Base-by-base conservation (phyloP, 1,140 invertebrate species). In the Drusus annulatus region DNA sequence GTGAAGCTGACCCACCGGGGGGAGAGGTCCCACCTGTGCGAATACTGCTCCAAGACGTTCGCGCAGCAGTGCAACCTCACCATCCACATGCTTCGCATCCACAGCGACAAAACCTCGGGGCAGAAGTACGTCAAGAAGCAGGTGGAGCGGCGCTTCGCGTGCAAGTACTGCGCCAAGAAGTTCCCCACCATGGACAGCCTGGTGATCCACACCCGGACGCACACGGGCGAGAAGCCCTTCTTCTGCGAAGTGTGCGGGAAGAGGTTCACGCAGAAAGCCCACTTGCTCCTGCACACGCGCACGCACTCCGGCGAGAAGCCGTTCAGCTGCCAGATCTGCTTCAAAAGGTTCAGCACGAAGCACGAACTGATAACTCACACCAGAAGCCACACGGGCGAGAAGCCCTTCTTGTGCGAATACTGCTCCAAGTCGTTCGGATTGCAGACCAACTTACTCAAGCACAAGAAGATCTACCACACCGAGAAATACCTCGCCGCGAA, bases 301-400 rank as follows among this genome's bases (percentile, higher is more conserved):
- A 74, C 69, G 2, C 69, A 74, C 51, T 54, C 15, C n/a, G 51
- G 69, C 15, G 51, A 74, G 13, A 74, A 51, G 13, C 69, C 36
- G 4, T 51, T 19, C 19, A 16, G 16, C 6, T 74, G 69, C 21
- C 25, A 16, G 8, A 31, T 36, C 8, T 74, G 69, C n/a, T 50
- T n/a, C 21, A 19, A 52, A 19, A 74, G n/a, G 3, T 50, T 31
- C 23, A 36, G 31, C 50, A 74, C 25, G 6, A 23, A 31, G 10
- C 21, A 17, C 21, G 25, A 21, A n/a, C 25, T 74, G 17, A 74
- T 50, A 17, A 74, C 17, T 1, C 69, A 74, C n/a, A n/a, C 25
- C 10, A 17, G n/a, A 8, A 68, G 21, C 25, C 63, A 68, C n/a
- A 68, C 63, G 5, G 63, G 63, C 36, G 63, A 68, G 63, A 68